Evolutionary conservation across 2,888 invertebrate genomes (phyloP), one percentile per base, ranked within the genome.

Genomic region (Mamestra brassicae): DNA sequence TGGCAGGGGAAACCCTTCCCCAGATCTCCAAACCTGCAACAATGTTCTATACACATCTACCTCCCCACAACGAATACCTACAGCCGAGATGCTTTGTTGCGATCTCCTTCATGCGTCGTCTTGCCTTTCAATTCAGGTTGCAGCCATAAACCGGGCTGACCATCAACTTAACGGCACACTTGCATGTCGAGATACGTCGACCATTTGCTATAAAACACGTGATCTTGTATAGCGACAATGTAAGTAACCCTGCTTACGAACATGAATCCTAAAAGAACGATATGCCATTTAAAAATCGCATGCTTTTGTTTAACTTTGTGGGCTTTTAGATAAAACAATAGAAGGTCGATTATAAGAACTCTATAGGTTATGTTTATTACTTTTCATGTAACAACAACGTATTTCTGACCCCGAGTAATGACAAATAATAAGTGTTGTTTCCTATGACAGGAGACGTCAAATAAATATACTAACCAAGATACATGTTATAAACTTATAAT

Each of bases 91-190:
- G 5, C 4, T 71, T 13, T 38, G 36, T 54, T 70, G 17, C 54
- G 26, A 47, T 52, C 42, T 76, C 26, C 36, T 54, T 77, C 13
- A 5, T 26, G 10, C 65, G 7, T 66, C 26, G 7, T 13, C 5
- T 47, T 61, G 42, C 55, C 78, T 71, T 55, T 62, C 42, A 79
- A 76, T 76, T 55, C 69, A 45, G 63, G 54, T 64, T 84, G 47
- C 68, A 47, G 15, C 66, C 57, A 67, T 82, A 86, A 85, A 78
- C n/a, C 67, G 13, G n/a, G 42, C 62, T 69, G 62, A 67, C 70
- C 68, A 52, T 75, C 81, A 81, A 63, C 57, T 85, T 85, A 81
- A 85, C 60, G 71, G 67, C 71, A 72, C 71, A 71, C 66, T 77
- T 38, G 45, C 62, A n/a, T 47, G 26, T 57, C 65, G 65, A 45